A percentile compares a stretch with the other conserved stretches of the same genome.
These are phyloP conservation scores for Pemphredon lugubris DNA, from an alignment of 2,888 invertebrate species.

Conservation along the genomic window DNA sequence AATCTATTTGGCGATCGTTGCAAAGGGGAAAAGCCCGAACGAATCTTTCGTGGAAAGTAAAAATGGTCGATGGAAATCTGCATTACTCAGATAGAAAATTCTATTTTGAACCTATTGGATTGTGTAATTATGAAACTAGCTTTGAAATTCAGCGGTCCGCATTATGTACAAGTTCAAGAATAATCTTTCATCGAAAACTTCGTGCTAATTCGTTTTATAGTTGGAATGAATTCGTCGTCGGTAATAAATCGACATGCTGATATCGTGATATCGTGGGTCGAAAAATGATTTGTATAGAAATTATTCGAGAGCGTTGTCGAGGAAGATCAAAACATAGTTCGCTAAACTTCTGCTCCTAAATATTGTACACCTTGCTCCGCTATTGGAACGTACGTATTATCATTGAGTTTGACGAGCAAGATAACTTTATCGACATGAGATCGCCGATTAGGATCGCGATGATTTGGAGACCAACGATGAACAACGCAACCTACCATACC, in stretches of 20 bases:
- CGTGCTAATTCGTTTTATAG: constrained; percentile 29
- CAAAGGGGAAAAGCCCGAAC: too few species aligned
- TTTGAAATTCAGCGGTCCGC: constrained; percentile 36
- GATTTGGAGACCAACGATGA: constrained; percentile 96
- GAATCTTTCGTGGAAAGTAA: too few species aligned
- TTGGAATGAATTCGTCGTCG: constrained; percentile 50
- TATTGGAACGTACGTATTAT: constrained; percentile 95
- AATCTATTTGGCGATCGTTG: constrained; percentile 10
- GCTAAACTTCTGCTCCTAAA: constrained; percentile 86
- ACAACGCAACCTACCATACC: constrained; percentile 98
- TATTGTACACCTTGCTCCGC: constrained; percentile 94
- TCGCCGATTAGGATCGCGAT: constrained; percentile 91
- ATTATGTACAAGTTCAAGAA: constrained; percentile 55
- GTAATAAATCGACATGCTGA: constrained; percentile 31
- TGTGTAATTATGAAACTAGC: constrained; percentile 44
- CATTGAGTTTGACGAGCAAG: constrained; percentile 95
- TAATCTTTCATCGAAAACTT: constrained; percentile 33
- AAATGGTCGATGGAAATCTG: constrained; percentile 29
- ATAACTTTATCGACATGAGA: constrained; percentile 97
- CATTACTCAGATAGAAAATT: constrained; percentile 30
- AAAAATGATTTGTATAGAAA: constrained; percentile 37
- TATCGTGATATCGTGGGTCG: constrained; percentile 13
- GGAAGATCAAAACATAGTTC: constrained; percentile 40
- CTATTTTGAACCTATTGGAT: constrained; percentile 21
- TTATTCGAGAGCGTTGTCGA: constrained; percentile 17